Conservation (phyloP, 2,797 vertebrate genomes). For the Acridotheres tristis region DNA sequence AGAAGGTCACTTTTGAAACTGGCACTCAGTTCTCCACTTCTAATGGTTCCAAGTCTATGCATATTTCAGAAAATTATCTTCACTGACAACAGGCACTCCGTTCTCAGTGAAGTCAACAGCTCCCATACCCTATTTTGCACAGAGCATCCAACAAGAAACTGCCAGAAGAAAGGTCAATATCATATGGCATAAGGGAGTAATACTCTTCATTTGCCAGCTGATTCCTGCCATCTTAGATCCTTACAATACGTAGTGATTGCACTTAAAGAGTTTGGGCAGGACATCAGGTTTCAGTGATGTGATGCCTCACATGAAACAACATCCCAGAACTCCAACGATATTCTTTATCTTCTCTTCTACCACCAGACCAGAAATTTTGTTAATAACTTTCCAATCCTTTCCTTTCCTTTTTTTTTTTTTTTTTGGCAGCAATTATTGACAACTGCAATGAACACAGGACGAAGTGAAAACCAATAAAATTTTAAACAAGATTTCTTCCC, state of each 20-base stretch:
- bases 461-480: background rate
- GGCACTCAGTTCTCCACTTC: background rate
- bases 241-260: accelerated
- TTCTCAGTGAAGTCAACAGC: background rate
- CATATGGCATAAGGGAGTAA: background rate
- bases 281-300: background rate
- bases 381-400: background rate
- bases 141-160: background rate
- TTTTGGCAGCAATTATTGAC: background rate
- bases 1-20: background rate
- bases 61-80: background rate
- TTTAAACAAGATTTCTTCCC: background rate
- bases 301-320: background rate
- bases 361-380: background rate
- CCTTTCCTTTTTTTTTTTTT: background rate
- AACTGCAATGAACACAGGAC: background rate
- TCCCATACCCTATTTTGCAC: background rate
- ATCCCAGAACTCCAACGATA: background rate
- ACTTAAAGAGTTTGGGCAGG: background rate
- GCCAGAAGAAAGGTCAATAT: background rate
- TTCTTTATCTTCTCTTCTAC: background rate
- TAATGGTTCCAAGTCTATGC: background rate
- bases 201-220: background rate
- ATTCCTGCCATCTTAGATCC: background rate
- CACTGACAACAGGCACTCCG: background rate